Base-by-base conservation (phyloP, 2,113 vertebrate genomes). In the Notarius lentiginosus region DNA sequence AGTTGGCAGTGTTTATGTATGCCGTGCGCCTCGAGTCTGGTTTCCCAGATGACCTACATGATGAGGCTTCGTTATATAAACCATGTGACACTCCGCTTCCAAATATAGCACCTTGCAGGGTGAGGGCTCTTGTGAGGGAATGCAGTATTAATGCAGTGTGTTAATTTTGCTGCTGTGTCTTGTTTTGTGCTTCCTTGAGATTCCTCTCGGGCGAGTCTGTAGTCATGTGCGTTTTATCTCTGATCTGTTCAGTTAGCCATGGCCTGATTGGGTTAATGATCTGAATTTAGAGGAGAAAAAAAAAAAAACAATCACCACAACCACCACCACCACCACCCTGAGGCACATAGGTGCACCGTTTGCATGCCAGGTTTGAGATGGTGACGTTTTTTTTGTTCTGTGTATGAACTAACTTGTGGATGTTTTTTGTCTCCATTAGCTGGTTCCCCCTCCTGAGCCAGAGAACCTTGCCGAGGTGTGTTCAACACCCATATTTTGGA, bases 401-500 rank as follows among this genome's bases (percentile, higher is more conserved):
- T 85, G 34, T 61, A 41, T 84, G 88, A 75, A 94, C 94, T 95
- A 95, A 95, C 92, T 85, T 55, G 24, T 90, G 90, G 58, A 89
- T 90, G 96, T 96, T 65, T 61, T 82, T 41, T 97, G 91, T 96
- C 95, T 96, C 96, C 94, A 94, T 94, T 91, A 98, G 98, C 97
- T 97, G 95, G 96, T 96, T 87, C 97, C 96, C 30, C 93, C 96
- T 68, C 96, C 96, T 49, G 98, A 98, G 90, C 92, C 95, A 22
- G 97, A 98, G 92, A 95, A 93, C 93, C 91, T 96, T 65, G 93
- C 95, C 12, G 97, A 99, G 97, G 97, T 99, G 96, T 96, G 97
- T 96, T 91, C 82, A 90, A 91, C 92, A 92, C 93, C 95, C 90
- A 91, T 95, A 94, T 94, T 82, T n/a, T 73, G 47, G 30, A 83